These are phyloP conservation scores for Muscina levida DNA, from an alignment of 2,888 invertebrate genomes.

Conservation along the genomic window DNA sequence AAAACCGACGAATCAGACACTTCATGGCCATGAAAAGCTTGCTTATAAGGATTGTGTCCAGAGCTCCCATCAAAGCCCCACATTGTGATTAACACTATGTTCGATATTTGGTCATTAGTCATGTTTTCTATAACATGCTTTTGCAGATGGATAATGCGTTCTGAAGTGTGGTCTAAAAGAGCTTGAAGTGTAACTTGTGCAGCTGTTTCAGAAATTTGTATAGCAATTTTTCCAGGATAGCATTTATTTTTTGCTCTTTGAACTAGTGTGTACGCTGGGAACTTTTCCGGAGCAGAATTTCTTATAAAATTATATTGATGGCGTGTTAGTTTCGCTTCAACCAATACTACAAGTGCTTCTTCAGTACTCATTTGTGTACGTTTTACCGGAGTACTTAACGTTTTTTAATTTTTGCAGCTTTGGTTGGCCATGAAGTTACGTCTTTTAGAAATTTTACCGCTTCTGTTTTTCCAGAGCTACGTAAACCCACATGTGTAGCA, in stretches of 20 bases:
- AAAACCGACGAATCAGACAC: too few species aligned
- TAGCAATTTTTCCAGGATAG: constrained; percentile 8
- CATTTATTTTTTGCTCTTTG: not conserved
- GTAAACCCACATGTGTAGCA: constrained; percentile 10
- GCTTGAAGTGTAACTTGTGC: too few species aligned
- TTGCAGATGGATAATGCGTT: too few species aligned
- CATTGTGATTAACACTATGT: too few species aligned
- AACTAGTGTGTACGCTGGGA: constrained; percentile 23
- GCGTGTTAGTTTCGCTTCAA: constrained; percentile 23
- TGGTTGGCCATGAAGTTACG: constrained; percentile 9
- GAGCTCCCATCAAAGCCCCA: too few species aligned
- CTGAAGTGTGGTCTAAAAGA: too few species aligned
- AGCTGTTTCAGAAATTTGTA: constrained; percentile 30
- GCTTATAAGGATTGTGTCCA: too few species aligned
- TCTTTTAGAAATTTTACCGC: not conserved
- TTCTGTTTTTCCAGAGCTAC: constrained; percentile 2
- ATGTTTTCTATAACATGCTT: too few species aligned
- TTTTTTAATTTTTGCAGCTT: constrained; percentile 32
- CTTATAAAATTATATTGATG: constrained; percentile 14
- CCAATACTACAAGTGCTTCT: constrained; percentile 37
- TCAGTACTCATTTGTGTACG: constrained; percentile 19
- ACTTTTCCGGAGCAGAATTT: constrained; percentile 15
- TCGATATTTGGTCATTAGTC: too few species aligned
- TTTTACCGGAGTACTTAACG: constrained; percentile 13
- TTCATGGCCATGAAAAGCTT: too few species aligned